These are phyloP conservation scores for Chaetorhynchus papuensis DNA, from an alignment of 2,113 vertebrate genomes.

Conservation along the genomic window DNA sequence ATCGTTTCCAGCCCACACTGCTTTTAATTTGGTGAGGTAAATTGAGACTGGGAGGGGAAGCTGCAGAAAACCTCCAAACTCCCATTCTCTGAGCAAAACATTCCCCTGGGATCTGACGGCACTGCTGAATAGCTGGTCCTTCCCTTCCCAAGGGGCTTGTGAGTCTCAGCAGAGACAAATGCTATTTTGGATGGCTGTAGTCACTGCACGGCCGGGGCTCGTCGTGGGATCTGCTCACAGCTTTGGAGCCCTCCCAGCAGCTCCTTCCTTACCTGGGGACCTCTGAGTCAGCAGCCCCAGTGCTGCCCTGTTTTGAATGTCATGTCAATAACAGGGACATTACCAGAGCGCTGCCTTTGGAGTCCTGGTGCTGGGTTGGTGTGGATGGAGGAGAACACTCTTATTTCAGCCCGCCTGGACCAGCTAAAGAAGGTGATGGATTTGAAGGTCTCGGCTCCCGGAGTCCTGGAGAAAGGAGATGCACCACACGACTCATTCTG, in stretches of 20 bases:
- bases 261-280: not conserved
- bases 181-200: not conserved
- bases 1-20: constrained; percentile 39
- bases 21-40: constrained; percentile 42
- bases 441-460: not conserved
- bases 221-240: not conserved
- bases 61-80: constrained; percentile 17
- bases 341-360: accelerated
- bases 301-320: not conserved
- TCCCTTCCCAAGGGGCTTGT: not conserved
- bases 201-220: not conserved
- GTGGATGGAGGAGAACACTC: not conserved
- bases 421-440: not conserved
- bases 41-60: constrained; percentile 36
- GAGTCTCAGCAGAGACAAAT: not conserved
- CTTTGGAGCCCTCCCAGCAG: not conserved
- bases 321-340: not conserved
- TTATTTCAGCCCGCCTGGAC: not conserved
- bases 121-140: not conserved
- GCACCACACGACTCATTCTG: not conserved
- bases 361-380: not conserved
- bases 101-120: not conserved
- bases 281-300: not conserved
- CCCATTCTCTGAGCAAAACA: not conserved
- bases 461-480: not conserved